Evolutionary conservation across 2,113 vertebrate species (phyloP), one percentile per base, ranked within the genome.

Genomic region (Dicrurus megarhynchus): DNA sequence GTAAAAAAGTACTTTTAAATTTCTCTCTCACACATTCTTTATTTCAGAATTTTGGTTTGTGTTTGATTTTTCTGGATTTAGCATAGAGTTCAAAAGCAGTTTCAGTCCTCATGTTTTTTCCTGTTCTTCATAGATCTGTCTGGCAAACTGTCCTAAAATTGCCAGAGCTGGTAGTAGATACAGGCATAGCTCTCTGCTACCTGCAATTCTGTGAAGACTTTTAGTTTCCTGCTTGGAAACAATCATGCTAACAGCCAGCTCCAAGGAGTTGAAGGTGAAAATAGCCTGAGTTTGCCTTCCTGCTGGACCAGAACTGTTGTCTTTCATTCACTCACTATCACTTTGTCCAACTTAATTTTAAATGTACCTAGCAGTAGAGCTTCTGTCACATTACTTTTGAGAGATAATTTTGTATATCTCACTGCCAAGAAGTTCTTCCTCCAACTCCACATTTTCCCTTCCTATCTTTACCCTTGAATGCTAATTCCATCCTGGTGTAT

Each of bases 341-440:
- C 64, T 87, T 93, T 94, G 87, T 77, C 82, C 84, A 74, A 61
- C 42, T 77, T 57, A 65, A 79, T 90, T 95, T 73, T 90, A 80
- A 90, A 65, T 6, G 8, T 85, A 89, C 27, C 10, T 23, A 73
- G 57, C 16, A 79, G 47, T 37, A 50, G 27, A 76, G 50, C 41
- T 87, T 85, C 89, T 94, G 44, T 61, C 47, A 47, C 53, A n/a
- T 83, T 32, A 67, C 61, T 85, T 41, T 60, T 42, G 50, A 77
- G 89, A 89, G 70, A 53, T 65, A 79, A 79, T 53, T 87, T 84
- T 14, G 9, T 52, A 11, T 84, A 53, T 60, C 78, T 94, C 28
- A 19, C 21, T 0, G 1, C 42, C 59, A 53, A 2, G 1, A 79
- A 90, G 49, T 83, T 47, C 24, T 90, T 91, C 39, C 55, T 85